Evolutionary conservation across 2,797 vertebrate genomes (phyloP).

Genomic region (Sebastolobus alascanus): DNA sequence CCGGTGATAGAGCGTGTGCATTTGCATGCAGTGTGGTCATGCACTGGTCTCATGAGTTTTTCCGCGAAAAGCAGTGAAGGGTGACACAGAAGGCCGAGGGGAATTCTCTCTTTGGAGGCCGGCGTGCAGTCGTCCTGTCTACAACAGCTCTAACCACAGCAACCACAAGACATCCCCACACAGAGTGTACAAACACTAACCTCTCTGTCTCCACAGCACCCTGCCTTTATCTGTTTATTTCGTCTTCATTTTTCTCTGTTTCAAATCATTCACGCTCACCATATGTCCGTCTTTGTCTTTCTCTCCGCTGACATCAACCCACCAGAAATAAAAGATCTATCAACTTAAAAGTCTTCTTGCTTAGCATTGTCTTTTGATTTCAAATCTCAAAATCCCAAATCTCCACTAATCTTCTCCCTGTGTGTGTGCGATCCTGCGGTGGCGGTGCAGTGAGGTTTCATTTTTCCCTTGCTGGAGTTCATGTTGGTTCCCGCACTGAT

Average conservation of each 20-base stretch:
- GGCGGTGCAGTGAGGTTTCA: slow-evolving; percentile 25
- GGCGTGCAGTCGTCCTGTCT: slow-evolving; percentile 57
- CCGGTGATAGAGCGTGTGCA: not conserved
- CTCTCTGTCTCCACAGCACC: slow-evolving; percentile 18
- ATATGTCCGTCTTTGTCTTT: not conserved
- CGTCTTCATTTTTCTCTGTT: not conserved
- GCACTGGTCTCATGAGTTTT: slow-evolving; percentile 54
- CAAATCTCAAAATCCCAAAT: slow-evolving; percentile 11
- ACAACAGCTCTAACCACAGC: slow-evolving; percentile 59
- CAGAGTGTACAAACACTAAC: slow-evolving; percentile 36
- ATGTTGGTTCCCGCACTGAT: slow-evolving; percentile 38
- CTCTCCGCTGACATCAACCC: not conserved
- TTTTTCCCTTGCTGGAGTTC: slow-evolving; percentile 41
- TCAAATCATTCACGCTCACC: slow-evolving; percentile 3
- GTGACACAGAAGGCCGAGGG: slow-evolving; percentile 44
- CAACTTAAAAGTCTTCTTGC: not conserved
- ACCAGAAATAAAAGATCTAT: slow-evolving; percentile 3
- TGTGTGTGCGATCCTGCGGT: slow-evolving; percentile 43
- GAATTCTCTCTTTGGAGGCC: slow-evolving; percentile 45
- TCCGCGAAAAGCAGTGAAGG: slow-evolving; percentile 36
- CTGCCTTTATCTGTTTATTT: slow-evolving; percentile 15
- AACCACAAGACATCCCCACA: slow-evolving; percentile 54
- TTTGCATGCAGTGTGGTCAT: slow-evolving; percentile 27
- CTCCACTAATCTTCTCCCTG: slow-evolving; percentile 22
- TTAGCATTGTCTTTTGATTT: slow-evolving; percentile 4